A percentile compares a stretch with the other conserved stretches of the same genome.
These are phyloP conservation scores for Latrodectus geometricus DNA, from an alignment of 1,140 invertebrate genomes.

Conservation along the genomic window DNA sequence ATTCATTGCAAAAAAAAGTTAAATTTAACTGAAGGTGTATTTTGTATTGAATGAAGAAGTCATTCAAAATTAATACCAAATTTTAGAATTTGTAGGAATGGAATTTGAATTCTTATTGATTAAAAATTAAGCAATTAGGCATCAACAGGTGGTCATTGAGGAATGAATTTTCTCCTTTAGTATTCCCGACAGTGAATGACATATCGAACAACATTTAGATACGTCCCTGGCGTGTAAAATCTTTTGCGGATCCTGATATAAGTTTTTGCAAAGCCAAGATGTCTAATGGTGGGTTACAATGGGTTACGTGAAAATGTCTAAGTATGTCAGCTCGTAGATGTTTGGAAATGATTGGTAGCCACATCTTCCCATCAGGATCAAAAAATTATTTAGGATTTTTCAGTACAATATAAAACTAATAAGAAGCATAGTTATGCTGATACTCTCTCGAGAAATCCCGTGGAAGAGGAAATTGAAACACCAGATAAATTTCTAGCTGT, in stretches of 20 bases:
- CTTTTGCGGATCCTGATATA: not conserved
- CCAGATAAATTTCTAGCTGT: not conserved
- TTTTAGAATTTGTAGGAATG: too few relatives aligned
- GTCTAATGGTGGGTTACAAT: too few relatives aligned
- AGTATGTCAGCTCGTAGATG: not conserved
- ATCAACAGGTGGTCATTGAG: not conserved
- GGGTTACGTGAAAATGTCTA: constrained; percentile 2
- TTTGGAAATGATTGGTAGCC: not conserved
- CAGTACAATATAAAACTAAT: constrained; percentile 69
- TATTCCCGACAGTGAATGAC: not conserved
- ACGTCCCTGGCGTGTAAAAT: not conserved
- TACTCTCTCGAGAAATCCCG: constrained; percentile 7
- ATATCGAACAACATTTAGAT: not conserved
- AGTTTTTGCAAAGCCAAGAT: too few relatives aligned
- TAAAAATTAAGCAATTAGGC: too few relatives aligned
- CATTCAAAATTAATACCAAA: too few relatives aligned
- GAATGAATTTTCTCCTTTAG: not conserved
- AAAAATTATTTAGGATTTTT: constrained; percentile 68
- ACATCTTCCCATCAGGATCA: not conserved
- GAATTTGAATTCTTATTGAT: too few relatives aligned
- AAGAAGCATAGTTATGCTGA: constrained; percentile 34
- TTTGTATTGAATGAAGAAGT: too few relatives aligned
- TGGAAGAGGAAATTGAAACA: not conserved
- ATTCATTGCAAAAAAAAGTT: too few relatives aligned
- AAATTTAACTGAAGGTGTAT: too few relatives aligned